Evolutionary conservation across 1,140 invertebrate species (phyloP).

Genomic region (Ceratina calcarata): DNA sequence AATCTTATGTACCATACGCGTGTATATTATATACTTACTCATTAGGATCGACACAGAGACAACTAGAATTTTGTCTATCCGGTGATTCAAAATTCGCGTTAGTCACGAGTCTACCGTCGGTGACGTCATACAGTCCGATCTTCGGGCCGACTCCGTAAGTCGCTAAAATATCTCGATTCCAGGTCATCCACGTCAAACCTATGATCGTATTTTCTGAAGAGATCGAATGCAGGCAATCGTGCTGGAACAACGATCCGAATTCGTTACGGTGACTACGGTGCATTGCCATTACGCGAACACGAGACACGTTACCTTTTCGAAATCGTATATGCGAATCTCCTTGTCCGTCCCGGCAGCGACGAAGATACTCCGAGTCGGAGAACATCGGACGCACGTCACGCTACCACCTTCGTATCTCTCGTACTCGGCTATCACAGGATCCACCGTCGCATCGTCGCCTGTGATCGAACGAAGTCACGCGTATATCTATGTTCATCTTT

Average conservation of each 20-base stretch:
- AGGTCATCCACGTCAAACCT: constrained; percentile 73
- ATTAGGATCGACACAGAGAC: constrained; percentile 74
- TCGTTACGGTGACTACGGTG: not conserved
- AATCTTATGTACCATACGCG: not conserved
- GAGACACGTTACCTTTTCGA: constrained; percentile 70
- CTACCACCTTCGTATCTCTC: constrained; percentile 73
- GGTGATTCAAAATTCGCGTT: constrained; percentile 69
- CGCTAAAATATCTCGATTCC: constrained; percentile 71
- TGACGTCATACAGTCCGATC: constrained; percentile 73
- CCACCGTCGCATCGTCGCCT: constrained; percentile 72
- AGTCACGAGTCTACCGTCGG: constrained; percentile 59
- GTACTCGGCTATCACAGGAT: constrained; percentile 77
- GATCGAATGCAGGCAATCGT: constrained; percentile 65
- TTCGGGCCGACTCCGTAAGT: constrained; percentile 71
- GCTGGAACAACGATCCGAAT: constrained; percentile 54
- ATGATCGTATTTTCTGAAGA: constrained; percentile 72
- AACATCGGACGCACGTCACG: constrained; percentile 74
- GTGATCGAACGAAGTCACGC: constrained; percentile 9
- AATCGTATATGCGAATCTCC: constrained; percentile 76
- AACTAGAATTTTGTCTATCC: constrained; percentile 69
- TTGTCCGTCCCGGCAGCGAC: constrained; percentile 73
- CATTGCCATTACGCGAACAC: not conserved
- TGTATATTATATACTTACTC: constrained; percentile 58
- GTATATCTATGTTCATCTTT: no score
- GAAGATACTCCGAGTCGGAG: constrained; percentile 72